phyloP scores from a whole-genome alignment of 1,140 invertebrate genomes.

The Lepidostoma basale region DNA sequence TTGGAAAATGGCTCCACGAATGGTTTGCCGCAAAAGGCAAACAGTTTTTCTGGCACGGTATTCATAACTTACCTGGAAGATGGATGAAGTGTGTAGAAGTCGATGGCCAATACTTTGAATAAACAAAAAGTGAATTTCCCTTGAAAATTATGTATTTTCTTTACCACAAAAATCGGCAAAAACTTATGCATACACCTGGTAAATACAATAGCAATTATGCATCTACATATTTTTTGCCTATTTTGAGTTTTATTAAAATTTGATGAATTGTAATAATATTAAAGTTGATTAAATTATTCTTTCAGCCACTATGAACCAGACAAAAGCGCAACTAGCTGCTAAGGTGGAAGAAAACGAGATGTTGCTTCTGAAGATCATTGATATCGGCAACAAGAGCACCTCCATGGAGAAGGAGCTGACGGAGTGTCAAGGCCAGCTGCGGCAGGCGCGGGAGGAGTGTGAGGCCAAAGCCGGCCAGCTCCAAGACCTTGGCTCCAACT shows the following conservation, averaged over 20 bases:
- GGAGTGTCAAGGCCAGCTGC: slow-evolving; percentile 45
- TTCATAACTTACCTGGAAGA: no score
- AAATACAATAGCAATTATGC: no score
- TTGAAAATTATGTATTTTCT: no score
- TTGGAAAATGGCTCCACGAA: no score
- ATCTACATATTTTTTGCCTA: neutral
- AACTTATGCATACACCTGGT: no score
- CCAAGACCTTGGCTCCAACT: slow-evolving; percentile 42
- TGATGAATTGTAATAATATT: neutral
- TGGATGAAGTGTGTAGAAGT: no score
- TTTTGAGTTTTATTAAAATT: neutral
- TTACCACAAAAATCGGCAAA: no score
- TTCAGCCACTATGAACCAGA: slow-evolving; percentile 54
- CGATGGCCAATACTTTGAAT: no score
- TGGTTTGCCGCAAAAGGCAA: no score
- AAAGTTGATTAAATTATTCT: slow-evolving; percentile 9
- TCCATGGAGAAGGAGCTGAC: slow-evolving; percentile 58
- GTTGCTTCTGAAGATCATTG: slow-evolving; percentile 56
- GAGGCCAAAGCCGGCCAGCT: slow-evolving; percentile 34
- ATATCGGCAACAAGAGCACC: slow-evolving; percentile 56
- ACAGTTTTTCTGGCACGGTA: no score
- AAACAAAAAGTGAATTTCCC: no score
- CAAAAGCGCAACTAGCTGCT: slow-evolving; percentile 57
- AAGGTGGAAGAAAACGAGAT: slow-evolving; percentile 63
- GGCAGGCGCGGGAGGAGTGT: slow-evolving; percentile 35